Evolutionary conservation across 2,113 vertebrate species (phyloP), one percentile per base, ranked within the genome.

Genomic region (Merops nubicus): DNA sequence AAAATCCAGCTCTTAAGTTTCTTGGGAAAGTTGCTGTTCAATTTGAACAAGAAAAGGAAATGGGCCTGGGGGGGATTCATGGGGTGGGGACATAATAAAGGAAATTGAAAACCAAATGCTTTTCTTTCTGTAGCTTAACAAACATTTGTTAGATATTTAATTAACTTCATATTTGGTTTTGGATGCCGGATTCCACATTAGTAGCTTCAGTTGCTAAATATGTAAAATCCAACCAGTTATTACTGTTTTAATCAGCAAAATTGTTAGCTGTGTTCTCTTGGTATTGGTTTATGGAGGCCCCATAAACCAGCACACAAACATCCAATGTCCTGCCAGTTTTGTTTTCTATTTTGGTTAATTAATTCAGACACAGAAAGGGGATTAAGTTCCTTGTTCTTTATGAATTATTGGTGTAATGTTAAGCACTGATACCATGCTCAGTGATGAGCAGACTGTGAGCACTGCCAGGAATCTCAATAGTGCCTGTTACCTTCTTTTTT

Each of bases 81-180:
- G 72, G 88, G 79, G 85, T 84, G 85, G 93, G 65, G 92, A 93
- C 90, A 81, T 88, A 95, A 86, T 83, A 83, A 93, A 90, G 83
- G 88, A 95, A 97, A 96, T 93, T n/a, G 82, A 91, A 97, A 96
- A 75, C 92, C 29, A 92, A 97, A 91, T 63, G 73, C 75, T 93
- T 95, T 88, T 91, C 72, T 93, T 95, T 96, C 92, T 92, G 79
- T 89, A 96, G 65, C 79, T 94, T 96, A 56, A 45, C 82, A 94
- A 92, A 95, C 65, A 88, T 93, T 96, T 92, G 83, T 88, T 87
- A 90, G 93, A 88, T 92, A 93, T 93, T 94, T 96, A 96, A 97
- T 96, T 88, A 88, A 78, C 31, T 86, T 95, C 92, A 92, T 75
- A 95, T 84, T 96, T 88, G 31, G 76, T 86, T 93, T 79, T 88